Conservation (phyloP, 2,113 vertebrate species). For the Loxodonta africana region DNA sequence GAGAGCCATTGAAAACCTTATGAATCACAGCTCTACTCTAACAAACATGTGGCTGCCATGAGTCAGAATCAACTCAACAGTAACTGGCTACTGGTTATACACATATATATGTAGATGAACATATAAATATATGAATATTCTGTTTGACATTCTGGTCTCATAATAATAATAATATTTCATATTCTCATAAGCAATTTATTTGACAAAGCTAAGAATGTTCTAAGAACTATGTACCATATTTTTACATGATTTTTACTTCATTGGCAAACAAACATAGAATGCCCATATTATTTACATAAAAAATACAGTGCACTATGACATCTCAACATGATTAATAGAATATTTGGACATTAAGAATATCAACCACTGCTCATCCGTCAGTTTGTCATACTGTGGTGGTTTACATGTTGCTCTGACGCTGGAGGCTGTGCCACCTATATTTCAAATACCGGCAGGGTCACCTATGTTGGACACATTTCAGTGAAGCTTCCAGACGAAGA, state of each 20-base stretch:
- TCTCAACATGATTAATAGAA: neutral
- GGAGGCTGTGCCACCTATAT: too few relatives aligned
- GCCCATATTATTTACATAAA: too few relatives aligned
- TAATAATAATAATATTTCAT: neutral
- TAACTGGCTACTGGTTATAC: neutral
- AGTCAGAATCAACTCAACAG: neutral
- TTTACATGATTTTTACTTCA: too few relatives aligned
- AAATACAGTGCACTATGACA: neutral
- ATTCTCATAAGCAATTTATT: neutral
- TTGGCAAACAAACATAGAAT: too few relatives aligned
- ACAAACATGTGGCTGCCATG: neutral
- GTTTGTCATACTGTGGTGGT: too few relatives aligned
- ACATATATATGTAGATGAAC: neutral
- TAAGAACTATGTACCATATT: neutral
- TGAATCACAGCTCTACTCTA: neutral
- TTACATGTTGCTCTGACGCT: too few relatives aligned
- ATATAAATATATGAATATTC: neutral
- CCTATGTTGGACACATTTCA: too few relatives aligned
- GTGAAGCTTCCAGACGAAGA: too few relatives aligned
- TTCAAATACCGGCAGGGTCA: too few relatives aligned
- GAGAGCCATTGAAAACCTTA: too few relatives aligned
- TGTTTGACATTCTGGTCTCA: neutral
- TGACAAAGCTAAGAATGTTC: neutral
- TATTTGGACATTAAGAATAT: neutral
- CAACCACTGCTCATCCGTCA: neutral